Percentiles rank a stretch among this genome's conserved stretches.
These are phyloP conservation scores for Nothobranchius furzeri DNA, from an alignment of 2,113 vertebrate genomes.

Conservation along the genomic window DNA sequence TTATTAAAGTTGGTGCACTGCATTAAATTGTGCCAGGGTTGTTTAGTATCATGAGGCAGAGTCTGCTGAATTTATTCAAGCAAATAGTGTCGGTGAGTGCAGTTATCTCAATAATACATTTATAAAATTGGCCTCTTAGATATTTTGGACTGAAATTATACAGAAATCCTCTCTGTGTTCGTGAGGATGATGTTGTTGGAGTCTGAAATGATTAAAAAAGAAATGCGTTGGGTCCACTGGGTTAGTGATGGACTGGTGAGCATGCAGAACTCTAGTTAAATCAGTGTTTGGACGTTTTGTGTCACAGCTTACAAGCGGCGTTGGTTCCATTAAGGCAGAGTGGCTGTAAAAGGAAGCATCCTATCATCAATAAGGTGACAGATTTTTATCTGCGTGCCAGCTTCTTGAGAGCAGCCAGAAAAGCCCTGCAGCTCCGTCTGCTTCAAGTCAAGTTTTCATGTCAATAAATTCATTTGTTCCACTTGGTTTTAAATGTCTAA, in stretches of 20 bases:
- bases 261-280: conserved; percentile 49
- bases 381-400: conserved; percentile 26
- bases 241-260: conserved; percentile 49
- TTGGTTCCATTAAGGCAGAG: conserved; percentile 39
- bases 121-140: not conserved
- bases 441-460: conserved; percentile 26
- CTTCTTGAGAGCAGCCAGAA: conserved; percentile 12
- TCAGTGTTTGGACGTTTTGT: conserved; percentile 53
- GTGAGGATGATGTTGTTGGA: conserved; percentile 32
- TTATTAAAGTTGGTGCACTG: too few species aligned
- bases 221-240: conserved; percentile 25
- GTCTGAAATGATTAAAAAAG: conserved; percentile 32
- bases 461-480: conserved; percentile 49
- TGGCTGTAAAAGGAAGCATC: conserved; percentile 36
- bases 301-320: conserved; percentile 42
- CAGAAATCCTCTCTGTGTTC: conserved; percentile 17
- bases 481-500: conserved; percentile 45
- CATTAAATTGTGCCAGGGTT: not conserved
- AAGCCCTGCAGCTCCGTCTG: not conserved
- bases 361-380: conserved; percentile 48
- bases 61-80: not conserved
- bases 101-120: not conserved
- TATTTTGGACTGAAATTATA: conserved; percentile 13
- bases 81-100: not conserved
- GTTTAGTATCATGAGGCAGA: not conserved